These are phyloP conservation scores for Riparia riparia DNA, from an alignment of 2,113 vertebrate genomes.

Conservation along the genomic window DNA sequence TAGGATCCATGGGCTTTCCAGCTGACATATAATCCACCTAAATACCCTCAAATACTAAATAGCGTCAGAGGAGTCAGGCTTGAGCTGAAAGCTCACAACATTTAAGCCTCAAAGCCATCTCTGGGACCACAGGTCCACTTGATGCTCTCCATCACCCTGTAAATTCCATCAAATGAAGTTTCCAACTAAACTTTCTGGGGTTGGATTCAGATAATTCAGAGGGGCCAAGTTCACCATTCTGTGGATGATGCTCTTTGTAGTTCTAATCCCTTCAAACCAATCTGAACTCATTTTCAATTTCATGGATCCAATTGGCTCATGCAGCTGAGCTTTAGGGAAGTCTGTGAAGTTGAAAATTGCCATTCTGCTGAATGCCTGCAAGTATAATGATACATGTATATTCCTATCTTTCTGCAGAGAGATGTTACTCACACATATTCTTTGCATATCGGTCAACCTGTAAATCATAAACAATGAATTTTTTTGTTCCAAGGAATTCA, in stretches of 20 bases:
- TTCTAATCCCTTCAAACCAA: conserved; percentile 45
- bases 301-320: conserved; percentile 5
- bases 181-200: background rate
- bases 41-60: background rate
- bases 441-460: background rate
- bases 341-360: conserved; percentile 53
- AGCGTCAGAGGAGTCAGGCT: conserved; percentile 8
- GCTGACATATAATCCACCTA: conserved; percentile 48
- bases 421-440: background rate
- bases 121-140: conserved; percentile 15
- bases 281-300: conserved; percentile 53
- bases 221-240: background rate
- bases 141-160: background rate
- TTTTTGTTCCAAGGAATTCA: background rate
- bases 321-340: conserved; percentile 12
- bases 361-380: conserved; percentile 26
- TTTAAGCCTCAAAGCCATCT: conserved; percentile 34
- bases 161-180: conserved; percentile 4
- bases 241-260: background rate
- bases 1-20: background rate
- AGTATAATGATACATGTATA: conserved; percentile 7
- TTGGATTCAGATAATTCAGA: background rate
- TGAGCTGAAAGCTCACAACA: conserved; percentile 38
- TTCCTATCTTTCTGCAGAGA: background rate
- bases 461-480: background rate